These are phyloP conservation scores for Ardeotis arabs DNA, from an alignment of 2,113 vertebrate species.

Conservation along the genomic window DNA sequence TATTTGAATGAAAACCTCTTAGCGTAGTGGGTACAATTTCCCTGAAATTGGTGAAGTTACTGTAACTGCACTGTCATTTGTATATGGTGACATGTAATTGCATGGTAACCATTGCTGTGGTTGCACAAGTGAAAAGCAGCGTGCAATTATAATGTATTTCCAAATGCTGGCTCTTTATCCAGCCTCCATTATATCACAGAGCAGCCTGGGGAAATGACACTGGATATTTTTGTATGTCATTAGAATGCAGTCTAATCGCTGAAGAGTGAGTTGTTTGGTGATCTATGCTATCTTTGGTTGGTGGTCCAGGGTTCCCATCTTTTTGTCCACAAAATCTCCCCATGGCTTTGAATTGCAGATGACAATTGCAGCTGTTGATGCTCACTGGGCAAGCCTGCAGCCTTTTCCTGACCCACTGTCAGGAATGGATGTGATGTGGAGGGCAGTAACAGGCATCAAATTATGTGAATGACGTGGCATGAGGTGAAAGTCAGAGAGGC, in stretches of 20 bases:
- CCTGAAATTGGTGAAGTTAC: constrained; percentile 78
- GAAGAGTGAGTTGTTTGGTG: not conserved
- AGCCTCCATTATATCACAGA: not conserved
- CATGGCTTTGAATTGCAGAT: not conserved
- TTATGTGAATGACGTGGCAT: not conserved
- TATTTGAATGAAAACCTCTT: constrained; percentile 56
- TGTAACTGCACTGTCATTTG: constrained; percentile 76
- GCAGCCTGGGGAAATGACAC: not conserved
- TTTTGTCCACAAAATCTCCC: not conserved
- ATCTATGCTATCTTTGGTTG: not conserved
- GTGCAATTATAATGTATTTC: constrained; percentile 69
- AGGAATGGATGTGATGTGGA: not conserved
- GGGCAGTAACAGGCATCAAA: not conserved
- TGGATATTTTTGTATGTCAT: not conserved
- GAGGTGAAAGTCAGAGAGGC: not conserved
- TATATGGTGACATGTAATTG: constrained; percentile 75
- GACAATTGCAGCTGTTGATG: not conserved
- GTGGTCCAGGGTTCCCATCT: not conserved
- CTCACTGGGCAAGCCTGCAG: not conserved
- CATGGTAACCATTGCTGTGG: constrained; percentile 62
- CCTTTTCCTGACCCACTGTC: not conserved
- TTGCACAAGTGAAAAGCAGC: constrained; percentile 26
- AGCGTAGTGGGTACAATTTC: constrained; percentile 68
- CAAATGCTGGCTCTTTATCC: constrained; percentile 20
- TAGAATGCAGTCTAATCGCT: not conserved